These are phyloP conservation scores for Drosophila incognita DNA, from an alignment of 2,888 invertebrate genomes.

Conservation along the genomic window DNA sequence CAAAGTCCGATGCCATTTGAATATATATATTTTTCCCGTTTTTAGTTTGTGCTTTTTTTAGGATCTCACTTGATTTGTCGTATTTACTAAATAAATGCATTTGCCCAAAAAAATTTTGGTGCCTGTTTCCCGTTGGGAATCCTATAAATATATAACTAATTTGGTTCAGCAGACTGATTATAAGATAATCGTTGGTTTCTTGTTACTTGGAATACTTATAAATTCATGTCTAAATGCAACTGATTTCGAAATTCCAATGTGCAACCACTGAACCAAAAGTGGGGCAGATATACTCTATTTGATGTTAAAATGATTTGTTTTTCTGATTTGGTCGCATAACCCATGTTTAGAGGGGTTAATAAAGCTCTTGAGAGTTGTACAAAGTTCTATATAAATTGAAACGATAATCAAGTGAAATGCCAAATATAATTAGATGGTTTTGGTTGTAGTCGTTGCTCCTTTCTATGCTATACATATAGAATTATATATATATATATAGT, in stretches of 20 bases:
- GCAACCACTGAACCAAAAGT: conserved; percentile 47
- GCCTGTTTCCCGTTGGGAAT: conserved; percentile 15
- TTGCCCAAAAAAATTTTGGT: conserved; percentile 29
- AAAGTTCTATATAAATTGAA: conserved; percentile 2
- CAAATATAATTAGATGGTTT: conserved; percentile 1
- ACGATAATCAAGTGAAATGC: conserved; percentile 16
- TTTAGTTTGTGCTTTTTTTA: conserved; percentile 5
- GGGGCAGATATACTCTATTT: conserved; percentile 2
- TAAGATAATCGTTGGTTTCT: conserved; percentile 43
- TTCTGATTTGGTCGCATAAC: conserved; percentile 21
- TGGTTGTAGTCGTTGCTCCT: conserved; percentile 1
- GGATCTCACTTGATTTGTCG: conserved; percentile 37
- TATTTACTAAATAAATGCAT: conserved; percentile 52
- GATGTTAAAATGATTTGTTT: conserved; percentile 3
- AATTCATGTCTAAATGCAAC: conserved; percentile 64
- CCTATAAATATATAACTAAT: conserved; percentile 2
- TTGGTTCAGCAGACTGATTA: conserved; percentile 48
- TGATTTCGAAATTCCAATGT: conserved; percentile 52
- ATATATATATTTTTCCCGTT: conserved; percentile 10
- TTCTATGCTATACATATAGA: conserved; percentile 13
- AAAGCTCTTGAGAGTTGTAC: conserved; percentile 52
- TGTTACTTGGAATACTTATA: conserved; percentile 30
- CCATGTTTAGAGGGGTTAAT: conserved; percentile 35
- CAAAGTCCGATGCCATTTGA: conserved; percentile 28
- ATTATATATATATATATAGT: conserved; percentile 19